These are phyloP conservation scores for Mesitornis unicolor DNA, from an alignment of 2,113 vertebrate species.

Conservation along the genomic window DNA sequence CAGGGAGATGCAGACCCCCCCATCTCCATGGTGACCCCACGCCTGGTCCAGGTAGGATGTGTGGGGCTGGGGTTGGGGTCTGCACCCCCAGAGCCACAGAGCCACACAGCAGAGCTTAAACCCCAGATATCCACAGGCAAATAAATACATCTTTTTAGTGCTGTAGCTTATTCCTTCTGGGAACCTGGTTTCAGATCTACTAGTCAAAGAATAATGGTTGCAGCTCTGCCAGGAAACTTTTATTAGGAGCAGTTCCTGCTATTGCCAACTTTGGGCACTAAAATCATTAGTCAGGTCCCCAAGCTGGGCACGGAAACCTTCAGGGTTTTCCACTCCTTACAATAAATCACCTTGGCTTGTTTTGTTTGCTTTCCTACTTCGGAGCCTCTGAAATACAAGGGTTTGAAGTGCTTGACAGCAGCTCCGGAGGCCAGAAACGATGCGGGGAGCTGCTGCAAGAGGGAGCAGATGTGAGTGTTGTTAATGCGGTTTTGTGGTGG, in stretches of 20 bases:
- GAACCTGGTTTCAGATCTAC: neutral
- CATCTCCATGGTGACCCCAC: too few relatives aligned
- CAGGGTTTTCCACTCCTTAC: neutral
- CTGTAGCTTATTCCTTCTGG: neutral
- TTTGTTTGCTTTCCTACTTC: conserved; percentile 1
- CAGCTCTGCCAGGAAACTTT: conserved; percentile 8
- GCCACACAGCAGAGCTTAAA: neutral
- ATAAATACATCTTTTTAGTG: neutral
- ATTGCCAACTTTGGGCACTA: neutral
- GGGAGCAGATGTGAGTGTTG: neutral
- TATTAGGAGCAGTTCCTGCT: neutral
- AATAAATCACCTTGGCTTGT: conserved; percentile 9
- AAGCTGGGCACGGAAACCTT: neutral
- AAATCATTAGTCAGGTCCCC: conserved; percentile 36
- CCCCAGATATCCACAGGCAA: neutral
- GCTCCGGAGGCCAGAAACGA: neutral
- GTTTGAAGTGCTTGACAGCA: neutral
- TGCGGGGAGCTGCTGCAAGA: neutral
- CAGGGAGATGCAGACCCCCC: too few relatives aligned
- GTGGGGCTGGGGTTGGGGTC: neutral
- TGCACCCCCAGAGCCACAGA: too few relatives aligned
- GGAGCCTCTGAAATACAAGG: neutral
- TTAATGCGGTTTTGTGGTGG: neutral
- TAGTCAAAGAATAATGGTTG: conserved; percentile 11
- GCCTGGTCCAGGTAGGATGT: neutral